A percentile compares a stretch with the other conserved stretches of the same genome.
Evolutionary conservation across 2,113 vertebrate species (phyloP).

Genomic region (Suncus etruscus): DNA sequence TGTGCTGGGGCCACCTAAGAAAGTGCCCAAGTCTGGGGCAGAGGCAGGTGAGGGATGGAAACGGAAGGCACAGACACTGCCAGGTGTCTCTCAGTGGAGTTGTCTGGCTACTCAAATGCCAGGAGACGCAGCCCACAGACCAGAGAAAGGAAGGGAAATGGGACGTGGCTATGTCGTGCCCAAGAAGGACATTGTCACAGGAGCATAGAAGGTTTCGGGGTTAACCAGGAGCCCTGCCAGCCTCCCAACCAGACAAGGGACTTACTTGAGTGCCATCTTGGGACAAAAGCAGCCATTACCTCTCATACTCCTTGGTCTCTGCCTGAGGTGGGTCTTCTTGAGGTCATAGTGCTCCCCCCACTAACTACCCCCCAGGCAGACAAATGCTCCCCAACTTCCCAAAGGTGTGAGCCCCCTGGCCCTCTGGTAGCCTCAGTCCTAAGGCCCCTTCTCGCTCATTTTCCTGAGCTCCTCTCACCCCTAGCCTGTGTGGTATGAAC

Average conservation of each 20-base stretch:
- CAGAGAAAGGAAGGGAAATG: too few species aligned
- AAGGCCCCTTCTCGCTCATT: background rate
- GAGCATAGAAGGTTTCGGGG: rapidly evolving
- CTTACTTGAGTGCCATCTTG: background rate
- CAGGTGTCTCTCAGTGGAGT: too few species aligned
- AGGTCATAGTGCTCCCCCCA: too few species aligned
- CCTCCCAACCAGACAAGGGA: background rate
- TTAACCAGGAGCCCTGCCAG: background rate
- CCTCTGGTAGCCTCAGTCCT: background rate
- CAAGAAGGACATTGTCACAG: too few species aligned
- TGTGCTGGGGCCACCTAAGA: background rate
- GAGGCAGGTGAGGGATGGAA: background rate
- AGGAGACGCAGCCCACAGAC: too few species aligned
- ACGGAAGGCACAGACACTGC: background rate
- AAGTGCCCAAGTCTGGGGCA: background rate
- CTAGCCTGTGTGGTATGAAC: too few species aligned
- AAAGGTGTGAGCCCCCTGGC: background rate
- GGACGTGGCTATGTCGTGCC: too few species aligned
- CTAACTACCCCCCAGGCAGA: background rate
- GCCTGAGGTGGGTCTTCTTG: too few species aligned
- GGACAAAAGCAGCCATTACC: background rate
- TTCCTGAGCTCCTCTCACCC: background rate
- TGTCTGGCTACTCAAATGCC: too few species aligned
- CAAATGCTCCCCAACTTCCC: background rate
- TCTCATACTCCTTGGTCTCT: background rate